Evolutionary conservation across 2,113 vertebrate genomes (phyloP).

Genomic region (Ranitomeya variabilis): DNA sequence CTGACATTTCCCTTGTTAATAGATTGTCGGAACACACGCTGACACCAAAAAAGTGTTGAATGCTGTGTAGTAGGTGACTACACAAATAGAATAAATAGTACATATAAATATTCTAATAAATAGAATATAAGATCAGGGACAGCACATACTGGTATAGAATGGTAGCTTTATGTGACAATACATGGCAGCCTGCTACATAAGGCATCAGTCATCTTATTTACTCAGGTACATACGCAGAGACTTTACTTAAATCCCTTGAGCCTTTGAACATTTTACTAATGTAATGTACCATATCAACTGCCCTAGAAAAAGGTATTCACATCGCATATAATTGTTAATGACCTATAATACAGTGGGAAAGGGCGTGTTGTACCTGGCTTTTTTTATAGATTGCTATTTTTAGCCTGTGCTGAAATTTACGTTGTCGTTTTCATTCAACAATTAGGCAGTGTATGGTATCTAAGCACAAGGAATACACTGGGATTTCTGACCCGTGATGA

Average conservation of each 20-base stretch:
- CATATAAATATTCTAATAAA: too few relatives aligned
- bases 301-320: constrained; percentile 28
- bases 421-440: constrained; percentile 26
- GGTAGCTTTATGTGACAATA: not conserved
- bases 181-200: not conserved
- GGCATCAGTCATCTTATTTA: not conserved
- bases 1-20: too few relatives aligned
- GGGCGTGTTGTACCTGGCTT: constrained; percentile 21
- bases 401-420: constrained; percentile 40
- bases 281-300: constrained; percentile 17
- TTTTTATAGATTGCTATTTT: constrained; percentile 42
- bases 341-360: constrained; percentile 39
- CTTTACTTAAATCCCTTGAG: constrained; percentile 37
- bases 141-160: not conserved
- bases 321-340: constrained; percentile 45
- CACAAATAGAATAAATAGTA: too few relatives aligned
- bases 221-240: not conserved
- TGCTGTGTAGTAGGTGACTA: too few relatives aligned
- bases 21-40: too few relatives aligned
- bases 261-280: not conserved
- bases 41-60: too few relatives aligned
- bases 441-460: not conserved
- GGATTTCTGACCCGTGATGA: not conserved
- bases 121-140: too few relatives aligned
- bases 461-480: not conserved